These are phyloP conservation scores for Pseudorectes ferrugineus DNA, from an alignment of 2,113 vertebrate genomes.

Conservation along the genomic window DNA sequence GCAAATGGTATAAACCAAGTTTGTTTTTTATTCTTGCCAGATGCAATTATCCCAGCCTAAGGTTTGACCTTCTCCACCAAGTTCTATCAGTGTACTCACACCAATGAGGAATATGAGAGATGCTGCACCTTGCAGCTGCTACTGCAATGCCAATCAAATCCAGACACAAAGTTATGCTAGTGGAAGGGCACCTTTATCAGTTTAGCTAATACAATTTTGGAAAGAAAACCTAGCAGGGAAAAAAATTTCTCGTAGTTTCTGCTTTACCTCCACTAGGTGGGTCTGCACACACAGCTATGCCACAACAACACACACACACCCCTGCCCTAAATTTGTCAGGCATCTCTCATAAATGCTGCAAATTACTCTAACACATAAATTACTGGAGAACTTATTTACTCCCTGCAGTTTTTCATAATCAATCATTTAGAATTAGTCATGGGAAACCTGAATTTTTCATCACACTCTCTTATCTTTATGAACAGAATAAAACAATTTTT, in stretches of 20 bases:
- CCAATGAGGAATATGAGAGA: background rate
- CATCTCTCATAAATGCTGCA: background rate
- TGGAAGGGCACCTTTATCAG: background rate
- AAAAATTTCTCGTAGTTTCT: background rate
- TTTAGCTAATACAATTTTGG: background rate
- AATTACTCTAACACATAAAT: background rate
- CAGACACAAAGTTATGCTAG: background rate
- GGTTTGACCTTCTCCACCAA: background rate
- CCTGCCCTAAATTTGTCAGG: background rate
- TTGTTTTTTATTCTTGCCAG: background rate
- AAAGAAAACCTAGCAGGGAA: background rate
- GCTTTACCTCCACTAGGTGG: conserved; percentile 43
- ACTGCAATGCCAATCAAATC: background rate
- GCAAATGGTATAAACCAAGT: background rate
- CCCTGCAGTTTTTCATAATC: background rate
- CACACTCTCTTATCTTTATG: background rate
- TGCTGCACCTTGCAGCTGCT: background rate
- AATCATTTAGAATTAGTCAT: background rate
- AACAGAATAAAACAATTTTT: background rate
- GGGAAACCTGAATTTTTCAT: background rate
- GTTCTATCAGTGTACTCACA: fast-evolving
- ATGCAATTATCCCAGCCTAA: background rate
- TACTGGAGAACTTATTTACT: background rate
- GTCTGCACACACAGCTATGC: conserved; percentile 9
- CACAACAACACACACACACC: background rate